Conservation (phyloP, 2,797 vertebrate species). For the Hyperoplus immaculatus region DNA sequence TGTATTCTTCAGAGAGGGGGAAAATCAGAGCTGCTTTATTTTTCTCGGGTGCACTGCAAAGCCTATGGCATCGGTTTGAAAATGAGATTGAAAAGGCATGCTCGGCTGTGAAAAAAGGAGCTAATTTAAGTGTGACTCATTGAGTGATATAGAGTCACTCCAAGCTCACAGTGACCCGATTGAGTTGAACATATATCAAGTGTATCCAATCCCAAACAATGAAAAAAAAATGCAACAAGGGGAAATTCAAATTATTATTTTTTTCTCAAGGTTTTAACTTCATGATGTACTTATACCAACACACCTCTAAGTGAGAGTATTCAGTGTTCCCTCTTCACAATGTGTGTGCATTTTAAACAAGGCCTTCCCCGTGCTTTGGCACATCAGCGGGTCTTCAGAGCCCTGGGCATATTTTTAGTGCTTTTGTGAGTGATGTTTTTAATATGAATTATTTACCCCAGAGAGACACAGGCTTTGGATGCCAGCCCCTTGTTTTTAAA, state of each 20-base stretch:
- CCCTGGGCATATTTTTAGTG: slow-evolving; percentile 76
- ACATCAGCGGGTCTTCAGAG: slow-evolving; percentile 71
- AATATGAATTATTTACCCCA: slow-evolving; percentile 86
- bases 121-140: slow-evolving; percentile 65
- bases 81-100: slow-evolving; percentile 62
- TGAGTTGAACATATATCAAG: slow-evolving; percentile 56
- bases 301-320: slow-evolving; percentile 65
- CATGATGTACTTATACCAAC: slow-evolving; percentile 65
- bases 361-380: slow-evolving; percentile 51
- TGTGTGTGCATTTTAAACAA: slow-evolving; percentile 67
- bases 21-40: slow-evolving; percentile 62
- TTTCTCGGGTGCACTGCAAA: slow-evolving; percentile 56
- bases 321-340: slow-evolving; percentile 42
- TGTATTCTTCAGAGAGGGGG: slow-evolving; percentile 43
- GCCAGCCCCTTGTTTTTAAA: slow-evolving; percentile 78
- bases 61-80: slow-evolving; percentile 65
- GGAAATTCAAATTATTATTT: slow-evolving; percentile 31
- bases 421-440: slow-evolving; percentile 81
- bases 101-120: slow-evolving; percentile 27
- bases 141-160: slow-evolving; percentile 58
- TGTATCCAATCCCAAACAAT: slow-evolving; percentile 64
- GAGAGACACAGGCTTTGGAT: slow-evolving; percentile 74
- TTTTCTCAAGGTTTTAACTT: slow-evolving; percentile 29
- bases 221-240: slow-evolving; percentile 46
- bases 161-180: slow-evolving; percentile 64